phyloP scores from a whole-genome alignment of 2,113 vertebrate species.

The Xiphophorus hellerii region DNA sequence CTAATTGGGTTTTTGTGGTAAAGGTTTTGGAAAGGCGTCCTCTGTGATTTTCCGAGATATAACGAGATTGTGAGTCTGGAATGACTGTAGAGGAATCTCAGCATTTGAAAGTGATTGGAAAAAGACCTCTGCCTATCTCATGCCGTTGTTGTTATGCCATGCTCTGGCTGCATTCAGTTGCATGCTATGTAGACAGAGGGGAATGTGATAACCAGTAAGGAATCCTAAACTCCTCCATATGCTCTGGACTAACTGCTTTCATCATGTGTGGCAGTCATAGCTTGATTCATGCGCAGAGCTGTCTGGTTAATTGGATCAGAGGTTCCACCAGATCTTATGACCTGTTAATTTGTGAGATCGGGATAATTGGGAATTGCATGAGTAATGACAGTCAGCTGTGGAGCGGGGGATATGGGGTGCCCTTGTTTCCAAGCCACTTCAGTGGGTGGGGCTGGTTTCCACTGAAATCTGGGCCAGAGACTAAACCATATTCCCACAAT shows the following conservation, averaged over 20 bases:
- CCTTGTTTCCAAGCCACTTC: background rate
- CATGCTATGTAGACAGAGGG: background rate
- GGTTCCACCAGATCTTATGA: constrained; percentile 21
- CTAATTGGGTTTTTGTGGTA: no score
- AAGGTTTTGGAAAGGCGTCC: no score
- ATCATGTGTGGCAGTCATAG: constrained; percentile 23
- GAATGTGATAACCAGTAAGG: constrained; percentile 7
- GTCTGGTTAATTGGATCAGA: constrained; percentile 24
- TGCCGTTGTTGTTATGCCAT: constrained; percentile 13
- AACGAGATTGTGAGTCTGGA: no score
- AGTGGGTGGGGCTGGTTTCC: background rate
- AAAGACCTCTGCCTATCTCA: background rate
- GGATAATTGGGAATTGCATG: constrained; percentile 23
- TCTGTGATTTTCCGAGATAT: no score
- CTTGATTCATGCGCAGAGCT: constrained; percentile 11
- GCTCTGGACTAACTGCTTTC: constrained; percentile 20
- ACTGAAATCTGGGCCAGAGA: constrained; percentile 19
- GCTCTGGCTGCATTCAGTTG: background rate
- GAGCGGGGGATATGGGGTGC: background rate
- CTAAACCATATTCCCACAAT: constrained; percentile 22
- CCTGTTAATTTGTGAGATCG: constrained; percentile 20
- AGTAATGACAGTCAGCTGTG: constrained; percentile 51
- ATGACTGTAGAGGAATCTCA: no score
- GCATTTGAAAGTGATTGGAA: no score
- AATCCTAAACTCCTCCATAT: constrained; percentile 30